These are phyloP conservation scores for Cettia cetti DNA, from an alignment of 2,113 vertebrate species.

Conservation along the genomic window DNA sequence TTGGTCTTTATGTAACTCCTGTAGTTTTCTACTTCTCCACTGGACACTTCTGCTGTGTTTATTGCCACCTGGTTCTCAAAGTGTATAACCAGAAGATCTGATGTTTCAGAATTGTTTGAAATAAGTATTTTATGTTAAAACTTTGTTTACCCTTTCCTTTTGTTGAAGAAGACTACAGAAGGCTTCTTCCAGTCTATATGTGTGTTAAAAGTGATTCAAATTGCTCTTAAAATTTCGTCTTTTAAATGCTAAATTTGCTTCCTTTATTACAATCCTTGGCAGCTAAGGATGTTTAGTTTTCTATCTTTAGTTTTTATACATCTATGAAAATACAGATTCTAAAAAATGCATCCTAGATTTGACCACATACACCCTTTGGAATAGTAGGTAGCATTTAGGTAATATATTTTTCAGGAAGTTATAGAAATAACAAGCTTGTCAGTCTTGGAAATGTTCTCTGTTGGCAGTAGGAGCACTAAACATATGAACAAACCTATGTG, in stretches of 20 bases:
- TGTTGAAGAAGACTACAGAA: neutral
- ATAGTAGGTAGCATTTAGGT: neutral
- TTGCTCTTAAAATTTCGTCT: neutral
- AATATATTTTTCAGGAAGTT: neutral
- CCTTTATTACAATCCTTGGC: neutral
- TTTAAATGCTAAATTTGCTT: neutral
- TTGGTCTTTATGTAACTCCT: neutral
- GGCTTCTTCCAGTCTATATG: neutral
- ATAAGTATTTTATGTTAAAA: rapidly evolving
- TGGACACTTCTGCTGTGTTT: neutral
- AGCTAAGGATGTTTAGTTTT: neutral
- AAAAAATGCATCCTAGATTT: neutral
- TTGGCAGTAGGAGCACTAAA: neutral
- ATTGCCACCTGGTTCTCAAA: neutral
- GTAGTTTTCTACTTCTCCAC: neutral
- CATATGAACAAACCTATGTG: rapidly evolving
- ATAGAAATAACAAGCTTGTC: neutral
- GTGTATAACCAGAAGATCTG: neutral
- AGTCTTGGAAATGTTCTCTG: neutral
- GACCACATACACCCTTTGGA: neutral
- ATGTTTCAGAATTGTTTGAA: neutral
- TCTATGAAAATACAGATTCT: neutral
- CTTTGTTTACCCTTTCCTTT: neutral
- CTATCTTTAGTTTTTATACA: neutral
- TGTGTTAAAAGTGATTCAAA: neutral